phyloP scores from a whole-genome alignment of 2,888 invertebrate species.

The Rhogogaster chlorosoma region DNA sequence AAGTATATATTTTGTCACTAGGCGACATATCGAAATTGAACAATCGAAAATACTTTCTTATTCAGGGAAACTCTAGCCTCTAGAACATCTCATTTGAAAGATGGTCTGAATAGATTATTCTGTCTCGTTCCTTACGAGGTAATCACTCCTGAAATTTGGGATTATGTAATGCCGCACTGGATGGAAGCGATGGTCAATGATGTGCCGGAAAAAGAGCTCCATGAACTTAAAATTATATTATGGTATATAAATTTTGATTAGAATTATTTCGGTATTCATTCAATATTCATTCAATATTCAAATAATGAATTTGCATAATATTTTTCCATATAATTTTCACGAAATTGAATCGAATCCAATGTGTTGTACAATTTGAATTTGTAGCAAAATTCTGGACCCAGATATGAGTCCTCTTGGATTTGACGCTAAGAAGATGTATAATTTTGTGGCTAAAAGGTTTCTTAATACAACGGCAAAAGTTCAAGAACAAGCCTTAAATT shows the following conservation, averaged over 20 bases:
- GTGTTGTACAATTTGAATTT: conserved; percentile 57
- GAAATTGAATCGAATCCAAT: background rate
- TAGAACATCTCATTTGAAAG: conserved; percentile 94
- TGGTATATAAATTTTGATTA: conserved; percentile 77
- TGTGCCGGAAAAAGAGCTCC: conserved; percentile 92
- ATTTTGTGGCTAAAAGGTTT: conserved; percentile 94
- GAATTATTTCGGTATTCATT: background rate
- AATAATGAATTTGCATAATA: background rate
- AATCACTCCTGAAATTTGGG: conserved; percentile 98
- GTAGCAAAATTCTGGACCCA: conserved; percentile 96
- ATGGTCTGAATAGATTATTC: conserved; percentile 95
- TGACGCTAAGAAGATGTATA: conserved; percentile 96
- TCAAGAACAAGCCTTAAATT: conserved; percentile 93
- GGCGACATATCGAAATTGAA: background rate
- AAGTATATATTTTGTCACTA: background rate
- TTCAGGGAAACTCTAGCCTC: conserved; percentile 90
- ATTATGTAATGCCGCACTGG: conserved; percentile 99
- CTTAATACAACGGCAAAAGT: conserved; percentile 89
- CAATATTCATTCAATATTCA: background rate
- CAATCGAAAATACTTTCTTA: conserved; percentile 48
- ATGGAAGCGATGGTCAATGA: conserved; percentile 98
- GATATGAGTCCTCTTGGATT: conserved; percentile 97
- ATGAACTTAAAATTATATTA: conserved; percentile 90
- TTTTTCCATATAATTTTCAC: background rate
- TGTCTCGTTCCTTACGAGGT: conserved; percentile 99